These are phyloP conservation scores for Echinometra lucunter DNA, from an alignment of 53 echinoderm and acorn worm genomes.

Conservation along the genomic window DNA sequence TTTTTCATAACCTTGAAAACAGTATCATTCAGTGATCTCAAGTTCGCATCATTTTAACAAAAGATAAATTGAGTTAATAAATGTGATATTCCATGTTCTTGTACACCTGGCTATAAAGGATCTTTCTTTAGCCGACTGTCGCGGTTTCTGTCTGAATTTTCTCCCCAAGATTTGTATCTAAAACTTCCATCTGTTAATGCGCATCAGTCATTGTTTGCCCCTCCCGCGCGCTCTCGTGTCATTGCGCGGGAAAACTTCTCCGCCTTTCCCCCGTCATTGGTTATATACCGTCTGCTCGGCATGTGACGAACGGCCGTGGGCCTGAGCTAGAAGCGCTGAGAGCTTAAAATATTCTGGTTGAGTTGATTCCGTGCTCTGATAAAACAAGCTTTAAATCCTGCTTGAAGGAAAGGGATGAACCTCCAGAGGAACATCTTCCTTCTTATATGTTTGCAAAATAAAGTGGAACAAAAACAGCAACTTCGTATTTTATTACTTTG, in stretches of 20 bases:
- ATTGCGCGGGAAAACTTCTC: slow-evolving; percentile 24
- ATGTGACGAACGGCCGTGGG: slow-evolving; percentile 54
- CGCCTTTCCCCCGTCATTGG: slow-evolving; percentile 31
- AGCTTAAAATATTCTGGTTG: slow-evolving; percentile 60
- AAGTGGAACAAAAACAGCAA: slow-evolving; percentile 15
- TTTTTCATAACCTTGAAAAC: not conserved
- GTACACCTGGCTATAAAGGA: slow-evolving; percentile 19
- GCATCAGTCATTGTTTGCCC: not conserved
- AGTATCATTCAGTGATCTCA: not conserved
- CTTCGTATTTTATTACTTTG: slow-evolving; percentile 32
- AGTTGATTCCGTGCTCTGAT: slow-evolving; percentile 41
- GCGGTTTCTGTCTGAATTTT: not conserved
- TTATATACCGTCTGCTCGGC: not conserved
- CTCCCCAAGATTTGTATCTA: not conserved
- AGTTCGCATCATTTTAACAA: not conserved
- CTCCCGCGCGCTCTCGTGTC: not conserved
- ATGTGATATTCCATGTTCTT: not conserved
- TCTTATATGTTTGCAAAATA: not conserved
- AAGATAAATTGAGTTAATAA: not conserved
- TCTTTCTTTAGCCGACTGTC: slow-evolving; percentile 16
- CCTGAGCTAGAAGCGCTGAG: not conserved
- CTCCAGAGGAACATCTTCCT: not conserved
- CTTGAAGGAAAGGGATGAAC: slow-evolving; percentile 54
- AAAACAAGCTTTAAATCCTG: slow-evolving; percentile 52
- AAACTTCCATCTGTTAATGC: slow-evolving; percentile 7